Base-by-base conservation (phyloP, 2,113 vertebrate genomes). In the Planiliza haematocheilus region DNA sequence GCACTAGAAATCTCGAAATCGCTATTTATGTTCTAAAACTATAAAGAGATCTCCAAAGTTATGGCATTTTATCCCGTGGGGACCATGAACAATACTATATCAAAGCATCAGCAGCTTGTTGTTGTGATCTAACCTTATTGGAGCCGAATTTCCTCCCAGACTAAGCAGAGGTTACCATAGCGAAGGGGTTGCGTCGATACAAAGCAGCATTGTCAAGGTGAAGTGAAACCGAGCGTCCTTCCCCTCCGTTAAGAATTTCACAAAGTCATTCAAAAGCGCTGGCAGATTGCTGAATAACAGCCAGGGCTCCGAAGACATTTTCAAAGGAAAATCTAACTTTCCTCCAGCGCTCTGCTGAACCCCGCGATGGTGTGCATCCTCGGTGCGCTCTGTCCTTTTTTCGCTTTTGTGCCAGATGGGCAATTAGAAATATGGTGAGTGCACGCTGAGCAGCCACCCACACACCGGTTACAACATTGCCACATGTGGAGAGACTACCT, bases 331-430 rank as follows among this genome's bases (percentile, higher is more conserved):
- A 21, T 59, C 14, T 36, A 61, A 65, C 17, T 36, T 60, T 39
- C 13, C 45, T 65, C 42, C 17, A 49, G 67, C 57, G 74, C 56
- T 74, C 5, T 70, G 64, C 37, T 70, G 52, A 73, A 83, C 73
- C 68, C 68, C 72, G 58, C 58, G 52, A 79, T 53, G 16, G 45
- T 64, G 18, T 61, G 63, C 38, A 77, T 43, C 60, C 65, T 51
- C 49, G 50, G 36, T 60, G 36, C 42, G 52, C 46, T 76, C 50
- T 63, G 36, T 60, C 21, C 46, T 77, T 59, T 34, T 30, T n/a
- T n/a, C n/a, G 24, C 42, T 60, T 85, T 79, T 60, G 62, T 89
- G 68, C 88, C 90, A 90, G 88, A 90, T 87, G 88, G 87, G 79
- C 76, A 78, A 87, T 90, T 91, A 87, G 66, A 79, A 83, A 69